Conservation (phyloP, 2,888 invertebrate genomes). For the Calameuta pallipes region DNA sequence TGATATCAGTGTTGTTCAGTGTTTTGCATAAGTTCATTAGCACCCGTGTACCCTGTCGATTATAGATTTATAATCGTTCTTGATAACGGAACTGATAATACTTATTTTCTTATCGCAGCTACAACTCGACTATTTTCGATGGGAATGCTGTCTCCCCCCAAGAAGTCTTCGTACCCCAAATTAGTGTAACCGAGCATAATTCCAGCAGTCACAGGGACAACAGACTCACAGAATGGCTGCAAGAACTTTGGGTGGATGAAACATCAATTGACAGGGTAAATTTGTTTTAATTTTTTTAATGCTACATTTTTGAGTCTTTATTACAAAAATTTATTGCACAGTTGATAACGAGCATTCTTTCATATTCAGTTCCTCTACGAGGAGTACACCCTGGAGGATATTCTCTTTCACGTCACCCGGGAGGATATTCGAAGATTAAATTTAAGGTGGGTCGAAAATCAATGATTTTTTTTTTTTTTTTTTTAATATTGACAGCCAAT, state of each 20-base stretch:
- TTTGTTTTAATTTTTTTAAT: neutral
- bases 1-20: neutral
- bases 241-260: conserved; percentile 76
- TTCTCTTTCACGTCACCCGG: conserved; percentile 81
- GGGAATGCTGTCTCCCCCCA: conserved; percentile 35
- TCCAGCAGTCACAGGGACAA: conserved; percentile 63
- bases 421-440: conserved; percentile 85
- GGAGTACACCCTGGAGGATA: conserved; percentile 83
- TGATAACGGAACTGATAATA: neutral
- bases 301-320: neutral
- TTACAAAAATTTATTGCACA: neutral
- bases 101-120: conserved; percentile 31
- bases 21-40: neutral
- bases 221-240: conserved; percentile 79
- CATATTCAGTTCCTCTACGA: conserved; percentile 73
- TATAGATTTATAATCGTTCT: neutral
- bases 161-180: conserved; percentile 50
- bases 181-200: conserved; percentile 56
- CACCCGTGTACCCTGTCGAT: neutral
- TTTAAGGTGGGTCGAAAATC: conserved; percentile 73
- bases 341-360: conserved; percentile 25
- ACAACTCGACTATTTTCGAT: conserved; percentile 42
- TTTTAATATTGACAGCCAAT: conserved; percentile 12
- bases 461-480: conserved; percentile 6
- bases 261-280: conserved; percentile 73